Percentiles rank a stretch among this genome's conserved stretches.
Evolutionary conservation across 2,797 vertebrate species (phyloP).

Genomic region (Danio aesculapii): DNA sequence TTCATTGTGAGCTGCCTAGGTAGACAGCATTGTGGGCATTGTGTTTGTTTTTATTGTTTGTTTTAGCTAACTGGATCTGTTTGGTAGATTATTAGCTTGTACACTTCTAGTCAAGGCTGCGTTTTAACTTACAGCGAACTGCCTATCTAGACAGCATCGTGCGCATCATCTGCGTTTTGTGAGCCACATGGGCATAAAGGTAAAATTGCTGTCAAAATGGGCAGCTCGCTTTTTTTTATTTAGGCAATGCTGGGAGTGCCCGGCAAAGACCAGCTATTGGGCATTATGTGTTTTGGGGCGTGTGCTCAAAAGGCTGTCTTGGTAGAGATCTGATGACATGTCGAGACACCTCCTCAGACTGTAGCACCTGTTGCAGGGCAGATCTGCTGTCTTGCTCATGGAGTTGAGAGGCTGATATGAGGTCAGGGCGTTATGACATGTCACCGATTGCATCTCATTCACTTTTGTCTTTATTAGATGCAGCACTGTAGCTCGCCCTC

Average conservation of each 20-base stretch:
- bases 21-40: background rate
- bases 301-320: background rate
- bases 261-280: background rate
- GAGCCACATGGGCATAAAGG: background rate
- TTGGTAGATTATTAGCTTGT: no score
- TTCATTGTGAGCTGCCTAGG: background rate
- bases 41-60: background rate
- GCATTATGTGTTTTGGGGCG: background rate
- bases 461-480: background rate
- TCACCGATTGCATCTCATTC: background rate
- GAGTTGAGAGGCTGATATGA: background rate
- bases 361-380: constrained; percentile 29
- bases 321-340: background rate
- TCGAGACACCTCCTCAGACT: background rate
- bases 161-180: no score
- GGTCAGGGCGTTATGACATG: background rate
- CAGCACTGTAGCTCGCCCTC: background rate
- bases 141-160: no score
- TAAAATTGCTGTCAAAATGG: background rate
- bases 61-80: no score
- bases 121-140: no score
- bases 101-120: no score
- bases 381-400: constrained; percentile 3
- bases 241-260: background rate
- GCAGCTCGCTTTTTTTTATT: background rate